A percentile compares a stretch with the other conserved stretches of the same genome.
phyloP scores from a whole-genome alignment of 1,140 invertebrate genomes.

The Drosophila grimshawi region DNA sequence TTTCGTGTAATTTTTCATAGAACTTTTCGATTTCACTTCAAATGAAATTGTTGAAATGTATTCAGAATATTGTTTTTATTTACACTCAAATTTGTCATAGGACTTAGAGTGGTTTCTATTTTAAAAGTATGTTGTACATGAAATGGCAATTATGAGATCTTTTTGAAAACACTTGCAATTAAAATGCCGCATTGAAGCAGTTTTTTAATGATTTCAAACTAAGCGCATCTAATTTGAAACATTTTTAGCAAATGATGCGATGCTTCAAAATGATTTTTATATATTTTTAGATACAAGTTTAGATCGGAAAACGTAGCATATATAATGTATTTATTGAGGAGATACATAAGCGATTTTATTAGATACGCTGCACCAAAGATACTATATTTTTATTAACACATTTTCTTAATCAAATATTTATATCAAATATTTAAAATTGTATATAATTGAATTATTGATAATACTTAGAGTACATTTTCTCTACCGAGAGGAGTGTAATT shows the following conservation, averaged over 20 bases:
- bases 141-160: constrained; percentile 8
- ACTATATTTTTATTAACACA: neutral
- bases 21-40: constrained; percentile 53
- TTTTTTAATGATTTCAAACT: constrained; percentile 13
- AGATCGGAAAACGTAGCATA: neutral
- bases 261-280: constrained; percentile 21
- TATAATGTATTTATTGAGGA: neutral
- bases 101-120: neutral
- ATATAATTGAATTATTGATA: too few relatives aligned
- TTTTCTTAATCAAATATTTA: neutral
- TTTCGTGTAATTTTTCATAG: constrained; percentile 67
- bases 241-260: constrained; percentile 51
- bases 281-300: neutral
- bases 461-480: too few relatives aligned
- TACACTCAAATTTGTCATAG: constrained; percentile 24
- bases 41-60: constrained; percentile 3
- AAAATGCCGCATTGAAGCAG: constrained; percentile 5
- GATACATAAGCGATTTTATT: neutral
- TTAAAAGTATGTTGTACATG: constrained; percentile 5
- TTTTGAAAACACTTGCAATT: constrained; percentile 16
- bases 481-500: too few relatives aligned
- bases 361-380: neutral
- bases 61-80: constrained; percentile 19
- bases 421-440: too few relatives aligned
- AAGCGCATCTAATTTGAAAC: constrained; percentile 66